Evolutionary conservation across 1,140 invertebrate species (phyloP), one percentile per base, ranked within the genome.

Genomic region (Drosophila nikananu): DNA sequence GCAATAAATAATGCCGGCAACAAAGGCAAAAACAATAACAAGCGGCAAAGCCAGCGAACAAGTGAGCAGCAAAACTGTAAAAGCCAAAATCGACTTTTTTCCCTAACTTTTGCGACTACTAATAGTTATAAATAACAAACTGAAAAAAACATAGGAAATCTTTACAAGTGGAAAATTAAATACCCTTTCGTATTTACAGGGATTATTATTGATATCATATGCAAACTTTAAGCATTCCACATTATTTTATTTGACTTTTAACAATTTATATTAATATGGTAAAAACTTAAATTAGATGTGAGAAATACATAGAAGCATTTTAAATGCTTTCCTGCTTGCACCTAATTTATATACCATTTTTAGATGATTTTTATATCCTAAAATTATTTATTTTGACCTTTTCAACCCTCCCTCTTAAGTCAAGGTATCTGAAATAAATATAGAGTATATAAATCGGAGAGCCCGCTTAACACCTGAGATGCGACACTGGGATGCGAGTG

Each of bases 381-480:
- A 21, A 54, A 21, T 17, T 17, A 23, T 37, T 35, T 55, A 2
- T 13, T 2, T 39, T 23, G 32, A 39, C 35, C 32, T 37, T 55
- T 12, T n/a, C 32, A 23, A 12, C 21, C 4, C 21, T 23, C 54
- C 9, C 15, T 5, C 0, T 0, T 1, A 15, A 35, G 17, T 35
- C 23, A 49, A 57, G 42, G 46, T 66, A 48, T 23, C 27, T 39
- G n/a, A 42, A 25, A 64, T 51, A 32, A 54, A 19, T 13, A 19
- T 58, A 80, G 77, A 21, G 77, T 80, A 57, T 39, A 57, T 6
- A 17, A 30, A 65, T 62, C 57, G 37, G 27, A 42, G 48, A 67
- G 82, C 84, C 86, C 81, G 81, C 71, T 81, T 90, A 81, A 90
- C 84, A 89, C 84, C 86, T 89, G 86, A 71, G 64, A 89, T 79